phyloP scores from a whole-genome alignment of 2,797 vertebrate genomes.

The Choloepus didactylus region DNA sequence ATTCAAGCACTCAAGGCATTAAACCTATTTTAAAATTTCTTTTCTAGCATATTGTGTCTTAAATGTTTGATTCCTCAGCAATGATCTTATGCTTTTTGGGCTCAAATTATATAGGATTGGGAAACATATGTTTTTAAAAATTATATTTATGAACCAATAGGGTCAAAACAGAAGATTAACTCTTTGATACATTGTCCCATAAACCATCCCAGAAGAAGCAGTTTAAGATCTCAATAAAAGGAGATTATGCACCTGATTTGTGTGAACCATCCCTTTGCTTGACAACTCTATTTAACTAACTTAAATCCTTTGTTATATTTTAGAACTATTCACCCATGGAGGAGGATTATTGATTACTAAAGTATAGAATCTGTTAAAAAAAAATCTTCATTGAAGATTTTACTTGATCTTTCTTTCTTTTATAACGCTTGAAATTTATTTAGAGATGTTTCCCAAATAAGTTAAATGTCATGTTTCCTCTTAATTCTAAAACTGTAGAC shows the following conservation, averaged over 20 bases:
- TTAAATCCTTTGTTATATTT: background rate
- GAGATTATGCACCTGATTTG: background rate
- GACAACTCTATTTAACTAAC: background rate
- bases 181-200: background rate
- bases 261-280: background rate
- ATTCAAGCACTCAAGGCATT: background rate
- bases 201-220: background rate
- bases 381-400: background rate
- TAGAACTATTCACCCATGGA: constrained; percentile 13
- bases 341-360: background rate
- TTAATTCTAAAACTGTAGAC: background rate
- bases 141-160: background rate
- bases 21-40: constrained; percentile 10
- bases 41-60: background rate
- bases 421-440: constrained; percentile 1
- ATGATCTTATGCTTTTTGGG: background rate
- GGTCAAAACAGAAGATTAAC: background rate
- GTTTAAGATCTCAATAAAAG: constrained; percentile 13
- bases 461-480: background rate
- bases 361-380: background rate
- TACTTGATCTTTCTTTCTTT: constrained; percentile 3
- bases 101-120: background rate
- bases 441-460: background rate
- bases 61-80: background rate
- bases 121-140: constrained; percentile 17